Conservation (phyloP, 1,140 invertebrate genomes). For the Bilobella aurantiaca region DNA sequence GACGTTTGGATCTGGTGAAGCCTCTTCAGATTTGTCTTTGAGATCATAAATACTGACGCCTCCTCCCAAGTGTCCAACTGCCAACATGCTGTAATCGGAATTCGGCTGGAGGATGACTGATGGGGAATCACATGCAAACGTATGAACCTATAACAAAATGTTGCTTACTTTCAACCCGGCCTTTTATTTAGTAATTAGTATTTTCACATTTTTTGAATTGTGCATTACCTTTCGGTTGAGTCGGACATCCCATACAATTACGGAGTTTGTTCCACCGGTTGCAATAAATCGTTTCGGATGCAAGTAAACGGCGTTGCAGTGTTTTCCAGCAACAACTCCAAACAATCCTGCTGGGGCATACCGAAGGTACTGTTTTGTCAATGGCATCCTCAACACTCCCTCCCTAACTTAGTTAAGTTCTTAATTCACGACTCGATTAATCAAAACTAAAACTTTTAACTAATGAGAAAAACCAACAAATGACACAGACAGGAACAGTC, state of each 20-base stretch:
- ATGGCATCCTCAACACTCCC: constrained; percentile 61
- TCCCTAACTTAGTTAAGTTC: constrained; percentile 1
- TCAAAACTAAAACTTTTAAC: too few species aligned
- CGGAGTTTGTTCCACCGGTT: constrained; percentile 79
- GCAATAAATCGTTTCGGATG: constrained; percentile 74
- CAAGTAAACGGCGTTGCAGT: constrained; percentile 66
- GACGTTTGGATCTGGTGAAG: constrained; percentile 56
- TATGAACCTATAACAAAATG: constrained; percentile 36
- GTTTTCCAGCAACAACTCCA: constrained; percentile 70
- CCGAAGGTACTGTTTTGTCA: constrained; percentile 92
- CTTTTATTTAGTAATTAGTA: background rate
- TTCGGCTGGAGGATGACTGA: constrained; percentile 40
- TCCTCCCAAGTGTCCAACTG: constrained; percentile 86
- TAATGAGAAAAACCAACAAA: too few species aligned
- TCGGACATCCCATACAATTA: constrained; percentile 86
- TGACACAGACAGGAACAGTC: too few species aligned
- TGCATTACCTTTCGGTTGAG: constrained; percentile 69
- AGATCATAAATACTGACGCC: constrained; percentile 71
- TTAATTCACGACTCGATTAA: background rate
- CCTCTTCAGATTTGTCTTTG: constrained; percentile 36
- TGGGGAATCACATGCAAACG: constrained; percentile 36
- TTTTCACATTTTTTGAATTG: background rate
- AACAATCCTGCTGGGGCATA: constrained; percentile 70
- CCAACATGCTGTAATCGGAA: constrained; percentile 62
- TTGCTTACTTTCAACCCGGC: too few species aligned